phyloP scores from a whole-genome alignment of 2,797 vertebrate genomes.

The Bucorvus abyssinicus region DNA sequence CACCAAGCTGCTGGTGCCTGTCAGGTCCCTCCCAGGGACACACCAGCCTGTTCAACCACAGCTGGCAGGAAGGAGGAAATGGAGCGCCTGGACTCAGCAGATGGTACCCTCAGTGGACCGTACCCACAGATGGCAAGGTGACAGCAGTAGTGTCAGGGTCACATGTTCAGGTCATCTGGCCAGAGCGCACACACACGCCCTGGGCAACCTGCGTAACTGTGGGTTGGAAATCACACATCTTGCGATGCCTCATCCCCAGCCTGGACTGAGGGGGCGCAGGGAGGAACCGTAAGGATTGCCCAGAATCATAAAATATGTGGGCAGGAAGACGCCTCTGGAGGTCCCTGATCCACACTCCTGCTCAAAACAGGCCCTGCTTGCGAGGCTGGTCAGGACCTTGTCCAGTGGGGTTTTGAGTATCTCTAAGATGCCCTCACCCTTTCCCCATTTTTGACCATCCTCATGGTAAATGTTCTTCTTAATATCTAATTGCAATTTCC shows the following conservation, averaged over 20 bases:
- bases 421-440: neutral
- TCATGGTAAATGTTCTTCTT: neutral
- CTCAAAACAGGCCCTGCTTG: neutral
- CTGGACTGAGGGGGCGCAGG: fast-evolving
- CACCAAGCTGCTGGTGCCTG: neutral
- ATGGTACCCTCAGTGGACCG: neutral
- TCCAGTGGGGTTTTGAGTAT: neutral
- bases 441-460: neutral
- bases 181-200: neutral
- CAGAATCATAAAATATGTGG: neutral
- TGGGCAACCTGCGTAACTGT: fast-evolving
- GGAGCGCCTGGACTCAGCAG: neutral
- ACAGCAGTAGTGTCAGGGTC: neutral
- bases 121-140: neutral
- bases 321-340: neutral
- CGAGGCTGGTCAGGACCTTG: neutral
- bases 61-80: neutral
- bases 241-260: neutral
- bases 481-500: neutral
- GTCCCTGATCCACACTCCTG: neutral
- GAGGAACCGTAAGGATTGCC: neutral
- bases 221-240: neutral
- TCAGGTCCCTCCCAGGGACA: neutral
- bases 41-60: neutral
- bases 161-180: neutral